phyloP scores from a whole-genome alignment of 2,888 invertebrate species.

The Plagiodera versicolora region DNA sequence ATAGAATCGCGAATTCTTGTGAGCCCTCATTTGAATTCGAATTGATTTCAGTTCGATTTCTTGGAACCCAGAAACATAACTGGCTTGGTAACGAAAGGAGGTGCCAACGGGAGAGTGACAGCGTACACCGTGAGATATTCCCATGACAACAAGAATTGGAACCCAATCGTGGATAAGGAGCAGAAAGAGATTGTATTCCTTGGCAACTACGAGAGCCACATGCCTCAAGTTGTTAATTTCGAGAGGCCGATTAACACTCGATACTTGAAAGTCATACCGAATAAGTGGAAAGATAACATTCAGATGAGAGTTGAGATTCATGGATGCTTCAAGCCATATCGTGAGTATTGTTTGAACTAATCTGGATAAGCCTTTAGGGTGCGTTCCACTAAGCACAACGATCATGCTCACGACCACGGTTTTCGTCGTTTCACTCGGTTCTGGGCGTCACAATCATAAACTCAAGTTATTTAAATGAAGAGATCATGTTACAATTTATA shows the following conservation, averaged over 20 bases:
- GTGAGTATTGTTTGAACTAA: constrained; percentile 57
- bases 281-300: constrained; percentile 72
- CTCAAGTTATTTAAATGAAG: no score
- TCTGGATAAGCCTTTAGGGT: no score
- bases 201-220: constrained; percentile 71
- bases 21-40: neutral
- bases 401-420: no score
- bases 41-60: constrained; percentile 69
- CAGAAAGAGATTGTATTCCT: constrained; percentile 65
- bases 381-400: no score
- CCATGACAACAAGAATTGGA: constrained; percentile 71
- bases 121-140: constrained; percentile 76
- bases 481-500: no score
- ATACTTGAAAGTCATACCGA: constrained; percentile 71
- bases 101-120: constrained; percentile 72
- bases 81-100: constrained; percentile 75
- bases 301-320: constrained; percentile 75
- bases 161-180: constrained; percentile 62
- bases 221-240: constrained; percentile 67
- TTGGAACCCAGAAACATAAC: constrained; percentile 74
- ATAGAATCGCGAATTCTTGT: neutral
- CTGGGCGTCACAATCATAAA: no score
- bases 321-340: constrained; percentile 77
- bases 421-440: no score
- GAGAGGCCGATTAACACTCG: constrained; percentile 69